These are phyloP conservation scores for Aphodius sticticus DNA, from an alignment of 2,888 invertebrate genomes.

Conservation along the genomic window DNA sequence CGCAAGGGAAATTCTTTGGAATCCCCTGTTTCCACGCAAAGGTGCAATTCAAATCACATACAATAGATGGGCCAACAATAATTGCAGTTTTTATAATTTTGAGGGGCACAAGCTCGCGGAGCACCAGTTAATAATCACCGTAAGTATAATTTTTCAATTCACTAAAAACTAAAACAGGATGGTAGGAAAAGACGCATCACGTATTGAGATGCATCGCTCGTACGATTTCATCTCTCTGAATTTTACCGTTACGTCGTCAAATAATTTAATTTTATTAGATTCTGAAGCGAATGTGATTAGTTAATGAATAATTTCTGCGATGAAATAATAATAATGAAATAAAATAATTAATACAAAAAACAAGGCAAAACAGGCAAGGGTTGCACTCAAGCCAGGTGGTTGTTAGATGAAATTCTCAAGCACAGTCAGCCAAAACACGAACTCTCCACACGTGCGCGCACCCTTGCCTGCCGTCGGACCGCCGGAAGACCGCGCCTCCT, in stretches of 20 bases:
- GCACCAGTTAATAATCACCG: too few relatives aligned
- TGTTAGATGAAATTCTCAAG: slow-evolving; percentile 35
- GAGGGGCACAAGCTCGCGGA: too few relatives aligned
- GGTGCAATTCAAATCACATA: too few relatives aligned
- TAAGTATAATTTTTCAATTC: too few relatives aligned
- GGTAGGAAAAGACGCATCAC: too few relatives aligned
- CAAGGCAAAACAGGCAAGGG: slow-evolving; percentile 41
- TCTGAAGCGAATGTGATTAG: background rate
- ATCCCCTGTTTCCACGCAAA: too few relatives aligned
- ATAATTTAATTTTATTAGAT: background rate
- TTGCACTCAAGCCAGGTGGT: slow-evolving; percentile 36
- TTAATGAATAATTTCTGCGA: slow-evolving; percentile 37
- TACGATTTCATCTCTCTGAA: background rate
- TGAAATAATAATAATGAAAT: slow-evolving; percentile 23
- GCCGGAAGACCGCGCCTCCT: slow-evolving; percentile 52
- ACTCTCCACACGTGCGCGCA: slow-evolving; percentile 40
- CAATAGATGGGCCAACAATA: too few relatives aligned
- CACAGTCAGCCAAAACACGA: slow-evolving; percentile 34
- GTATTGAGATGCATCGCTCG: too few relatives aligned
- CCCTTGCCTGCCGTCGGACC: slow-evolving; percentile 59
- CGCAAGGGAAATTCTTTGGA: too few relatives aligned
- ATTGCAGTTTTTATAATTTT: too few relatives aligned
- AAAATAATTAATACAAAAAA: slow-evolving; percentile 31
- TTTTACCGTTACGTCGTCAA: background rate
- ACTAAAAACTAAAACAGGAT: too few relatives aligned